phyloP scores from a whole-genome alignment of 1,140 invertebrate species.

The Musca vetustissima region DNA sequence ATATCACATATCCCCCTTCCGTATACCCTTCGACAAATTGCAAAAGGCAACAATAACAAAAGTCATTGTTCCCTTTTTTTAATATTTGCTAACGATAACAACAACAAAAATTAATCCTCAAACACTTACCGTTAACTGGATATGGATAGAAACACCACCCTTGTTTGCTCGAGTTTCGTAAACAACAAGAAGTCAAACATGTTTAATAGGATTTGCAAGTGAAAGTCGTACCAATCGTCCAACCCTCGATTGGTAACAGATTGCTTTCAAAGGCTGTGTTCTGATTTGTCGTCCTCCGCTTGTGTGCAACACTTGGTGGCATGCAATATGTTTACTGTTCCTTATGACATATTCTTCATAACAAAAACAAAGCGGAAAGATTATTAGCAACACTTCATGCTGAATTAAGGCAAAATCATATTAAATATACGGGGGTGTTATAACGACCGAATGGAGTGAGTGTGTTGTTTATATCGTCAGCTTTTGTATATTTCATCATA shows the following conservation, averaged over 20 bases:
- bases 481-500: neutral
- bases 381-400: constrained; percentile 54
- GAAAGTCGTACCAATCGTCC: neutral
- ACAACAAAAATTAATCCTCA: too few relatives aligned
- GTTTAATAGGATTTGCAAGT: too few relatives aligned
- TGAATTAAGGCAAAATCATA: constrained; percentile 32
- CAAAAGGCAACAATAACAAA: too few relatives aligned
- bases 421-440: neutral
- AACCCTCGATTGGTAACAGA: neutral
- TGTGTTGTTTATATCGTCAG: neutral
- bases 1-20: too few relatives aligned
- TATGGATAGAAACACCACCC: neutral
- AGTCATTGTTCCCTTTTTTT: too few relatives aligned
- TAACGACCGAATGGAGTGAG: neutral
- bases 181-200: too few relatives aligned
- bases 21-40: too few relatives aligned
- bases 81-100: too few relatives aligned
- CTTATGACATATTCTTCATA: neutral
- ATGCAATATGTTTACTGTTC: constrained; percentile 13
- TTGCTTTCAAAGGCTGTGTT: neutral
- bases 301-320: constrained; percentile 1
- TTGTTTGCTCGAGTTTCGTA: too few relatives aligned
- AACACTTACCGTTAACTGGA: too few relatives aligned
- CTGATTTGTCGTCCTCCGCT: neutral
- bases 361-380: neutral